These are phyloP conservation scores for Eupithecia exiguata DNA, from an alignment of 2,888 invertebrate species.

Conservation along the genomic window DNA sequence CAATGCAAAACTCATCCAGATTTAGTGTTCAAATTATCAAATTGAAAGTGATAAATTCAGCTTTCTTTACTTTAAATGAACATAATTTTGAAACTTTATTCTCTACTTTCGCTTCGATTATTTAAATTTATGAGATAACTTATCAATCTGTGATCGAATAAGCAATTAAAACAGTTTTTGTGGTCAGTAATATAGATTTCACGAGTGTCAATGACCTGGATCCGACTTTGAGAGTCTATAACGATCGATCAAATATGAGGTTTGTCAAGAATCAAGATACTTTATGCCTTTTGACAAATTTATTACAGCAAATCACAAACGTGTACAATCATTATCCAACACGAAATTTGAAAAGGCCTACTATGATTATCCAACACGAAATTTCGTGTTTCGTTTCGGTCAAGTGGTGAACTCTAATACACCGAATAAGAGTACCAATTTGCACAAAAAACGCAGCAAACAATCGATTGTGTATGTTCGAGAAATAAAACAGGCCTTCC, in stretches of 20 bases:
- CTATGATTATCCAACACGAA: no score
- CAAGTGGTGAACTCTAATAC: no score
- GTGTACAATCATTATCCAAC: no score
- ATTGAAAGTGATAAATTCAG: neutral
- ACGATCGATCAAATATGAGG: neutral
- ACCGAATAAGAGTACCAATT: no score
- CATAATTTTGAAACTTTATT: neutral
- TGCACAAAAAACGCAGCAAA: no score
- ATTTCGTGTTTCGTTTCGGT: no score
- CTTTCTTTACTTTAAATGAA: neutral
- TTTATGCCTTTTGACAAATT: neutral
- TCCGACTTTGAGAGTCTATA: neutral
- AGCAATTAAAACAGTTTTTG: neutral
- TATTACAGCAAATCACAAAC: neutral
- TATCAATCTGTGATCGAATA: neutral
- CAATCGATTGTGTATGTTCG: no score
- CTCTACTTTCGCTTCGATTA: neutral
- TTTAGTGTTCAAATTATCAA: neutral
- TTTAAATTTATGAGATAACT: neutral
- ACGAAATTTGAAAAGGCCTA: no score
- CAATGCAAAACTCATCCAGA: constrained; percentile 31
- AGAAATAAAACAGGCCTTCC: neutral
- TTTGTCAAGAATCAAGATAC: neutral
- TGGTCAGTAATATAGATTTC: neutral
- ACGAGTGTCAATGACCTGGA: neutral